Conservation (phyloP, 2,113 vertebrate species). For the Myotis brandtii region DNA sequence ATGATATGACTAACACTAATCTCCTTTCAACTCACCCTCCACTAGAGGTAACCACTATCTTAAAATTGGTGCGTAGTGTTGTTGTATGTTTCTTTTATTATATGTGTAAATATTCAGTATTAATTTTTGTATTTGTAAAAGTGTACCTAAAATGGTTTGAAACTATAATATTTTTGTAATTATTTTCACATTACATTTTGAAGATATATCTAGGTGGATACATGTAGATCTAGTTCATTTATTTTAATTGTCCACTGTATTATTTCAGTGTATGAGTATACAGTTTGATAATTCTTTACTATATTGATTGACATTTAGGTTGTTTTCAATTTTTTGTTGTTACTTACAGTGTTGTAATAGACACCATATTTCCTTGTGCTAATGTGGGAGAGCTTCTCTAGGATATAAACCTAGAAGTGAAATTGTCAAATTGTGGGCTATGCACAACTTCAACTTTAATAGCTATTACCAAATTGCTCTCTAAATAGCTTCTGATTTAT, state of each 20-base stretch:
- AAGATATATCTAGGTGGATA: background rate
- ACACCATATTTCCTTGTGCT: background rate
- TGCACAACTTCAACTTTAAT: background rate
- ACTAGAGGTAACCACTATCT: background rate
- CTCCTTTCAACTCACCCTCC: background rate
- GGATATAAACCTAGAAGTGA: background rate
- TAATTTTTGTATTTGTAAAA: slow-evolving; percentile 2
- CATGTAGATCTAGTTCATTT: background rate
- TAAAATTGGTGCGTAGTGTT: background rate
- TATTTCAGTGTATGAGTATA: background rate
- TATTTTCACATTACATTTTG: background rate
- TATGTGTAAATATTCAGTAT: background rate
- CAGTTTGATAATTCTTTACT: slow-evolving; percentile 25
- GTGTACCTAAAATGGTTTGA: background rate
- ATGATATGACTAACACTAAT: background rate
- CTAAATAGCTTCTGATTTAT: slow-evolving; percentile 5
- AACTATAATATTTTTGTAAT: background rate
- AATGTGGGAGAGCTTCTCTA: background rate
- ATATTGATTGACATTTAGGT: background rate
- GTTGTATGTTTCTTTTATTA: background rate
- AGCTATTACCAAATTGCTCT: slow-evolving; percentile 4
- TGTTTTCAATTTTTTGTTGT: background rate
- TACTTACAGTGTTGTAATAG: background rate
- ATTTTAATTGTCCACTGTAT: background rate
- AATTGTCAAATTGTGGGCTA: background rate